Base-by-base conservation (phyloP, 2,888 invertebrate genomes). In the Aphodius granarius region DNA sequence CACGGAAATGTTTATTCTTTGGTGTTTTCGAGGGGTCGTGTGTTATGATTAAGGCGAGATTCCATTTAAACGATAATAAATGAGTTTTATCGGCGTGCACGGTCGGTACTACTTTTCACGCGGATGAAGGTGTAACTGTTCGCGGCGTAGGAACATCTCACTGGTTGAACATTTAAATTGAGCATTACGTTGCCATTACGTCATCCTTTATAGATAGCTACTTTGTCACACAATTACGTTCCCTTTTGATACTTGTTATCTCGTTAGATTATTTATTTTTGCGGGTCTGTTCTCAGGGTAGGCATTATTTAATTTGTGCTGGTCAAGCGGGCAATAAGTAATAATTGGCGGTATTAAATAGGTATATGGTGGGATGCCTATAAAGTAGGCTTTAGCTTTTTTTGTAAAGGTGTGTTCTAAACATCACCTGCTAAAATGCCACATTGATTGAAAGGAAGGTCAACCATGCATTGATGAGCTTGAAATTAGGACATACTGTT, bases 201-300 rank as follows among this genome's bases (percentile, higher is more conserved):
- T 87, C 87, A 87, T 85, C 82, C 79, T 73, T 83, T 86, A 86
- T 85, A 86, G 84, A 86, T 87, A 86, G 86, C 81, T 81, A 84
- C 85, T 83, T 78, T 77, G 84, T 84, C 85, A 85, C 84, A 82
- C 84, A 43, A 43, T 43, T 43, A 2, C 43, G 3, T 3, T 43
- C 43, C n/a, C n/a, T 9, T 43, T 43, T 80, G 43, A 13, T 9
- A 9, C 43, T 43, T 43, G 43, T 43, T 43, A 43, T 43, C 43
- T 43, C 43, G 13, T 43, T 43, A 43, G 43, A 43, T 43, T 43
- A 43, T 43, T 43, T 43, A 43, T 3, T 43, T 43, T 43, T 43
- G 43, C 43, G 43, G 43, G 43, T 43, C 43, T 9, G 43, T 43
- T 43, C 43, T 43, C 43, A 43, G 43, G 43, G 43, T 43, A 43